A percentile compares a stretch with the other conserved stretches of the same genome.
These are phyloP conservation scores for Pinna nobilis DNA, from an alignment of 1,140 invertebrate species.

Conservation along the genomic window DNA sequence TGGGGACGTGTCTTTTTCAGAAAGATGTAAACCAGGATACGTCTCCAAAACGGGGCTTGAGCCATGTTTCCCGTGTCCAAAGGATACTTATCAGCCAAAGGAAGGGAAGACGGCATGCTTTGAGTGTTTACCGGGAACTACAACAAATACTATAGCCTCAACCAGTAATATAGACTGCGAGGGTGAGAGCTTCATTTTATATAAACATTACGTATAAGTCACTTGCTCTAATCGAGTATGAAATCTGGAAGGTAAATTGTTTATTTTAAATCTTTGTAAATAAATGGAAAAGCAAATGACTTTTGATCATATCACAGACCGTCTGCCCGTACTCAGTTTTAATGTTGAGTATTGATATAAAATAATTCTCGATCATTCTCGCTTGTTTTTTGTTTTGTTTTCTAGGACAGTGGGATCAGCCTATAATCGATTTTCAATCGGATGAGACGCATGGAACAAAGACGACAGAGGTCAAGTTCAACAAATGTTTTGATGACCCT, in stretches of 20 bases:
- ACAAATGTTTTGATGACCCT: constrained; percentile 54
- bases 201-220: not conserved
- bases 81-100: constrained; percentile 83
- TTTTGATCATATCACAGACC: too few species aligned
- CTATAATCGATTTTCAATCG: constrained; percentile 24
- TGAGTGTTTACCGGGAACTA: constrained; percentile 65
- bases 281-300: too few species aligned
- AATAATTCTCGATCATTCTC: not conserved
- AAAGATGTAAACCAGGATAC: constrained; percentile 92
- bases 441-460: constrained; percentile 37
- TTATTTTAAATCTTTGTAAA: too few species aligned
- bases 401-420: constrained; percentile 19
- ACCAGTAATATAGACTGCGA: constrained; percentile 62
- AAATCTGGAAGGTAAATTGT: too few species aligned
- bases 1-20: too few species aligned
- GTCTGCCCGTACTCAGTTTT: too few species aligned
- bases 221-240: too few species aligned
- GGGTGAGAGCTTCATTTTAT: constrained; percentile 49
- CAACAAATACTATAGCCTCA: constrained; percentile 59
- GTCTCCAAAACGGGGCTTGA: constrained; percentile 96
- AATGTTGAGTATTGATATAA: not conserved
- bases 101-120: constrained; percentile 74
- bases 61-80: constrained; percentile 95
- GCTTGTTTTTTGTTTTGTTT: not conserved
- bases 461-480: constrained; percentile 23